A percentile compares a stretch with the other conserved stretches of the same genome.
phyloP scores from a whole-genome alignment of 2,888 invertebrate species.

The Chrysolina americana region DNA sequence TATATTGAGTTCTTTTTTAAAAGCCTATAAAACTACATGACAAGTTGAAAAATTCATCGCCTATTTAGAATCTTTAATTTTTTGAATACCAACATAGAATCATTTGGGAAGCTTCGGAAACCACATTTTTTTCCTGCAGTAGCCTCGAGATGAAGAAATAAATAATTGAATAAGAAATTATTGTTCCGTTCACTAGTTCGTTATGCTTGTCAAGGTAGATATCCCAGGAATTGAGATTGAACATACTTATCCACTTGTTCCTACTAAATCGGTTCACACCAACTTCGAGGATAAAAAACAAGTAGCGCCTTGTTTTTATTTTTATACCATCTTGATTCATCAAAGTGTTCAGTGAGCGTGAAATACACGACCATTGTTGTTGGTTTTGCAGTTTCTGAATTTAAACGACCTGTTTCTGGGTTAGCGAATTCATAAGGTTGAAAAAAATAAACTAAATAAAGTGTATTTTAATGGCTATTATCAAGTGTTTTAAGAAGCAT shows the following conservation, averaged over 20 bases:
- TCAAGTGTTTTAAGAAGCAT: neutral
- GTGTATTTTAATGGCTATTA: neutral
- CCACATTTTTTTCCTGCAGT: too few species aligned
- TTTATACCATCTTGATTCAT: slow-evolving; percentile 16
- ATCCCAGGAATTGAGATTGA: neutral
- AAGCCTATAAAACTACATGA: too few species aligned
- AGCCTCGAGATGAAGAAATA: too few species aligned
- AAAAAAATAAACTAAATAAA: too few species aligned
- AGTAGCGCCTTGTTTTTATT: slow-evolving; percentile 12
- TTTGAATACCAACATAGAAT: too few species aligned
- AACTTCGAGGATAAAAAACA: neutral
- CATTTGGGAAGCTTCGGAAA: too few species aligned
- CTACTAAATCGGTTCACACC: neutral
- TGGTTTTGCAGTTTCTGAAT: slow-evolving; percentile 37
- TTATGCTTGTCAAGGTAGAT: neutral
- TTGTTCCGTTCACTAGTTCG: neutral
- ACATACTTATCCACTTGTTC: neutral
- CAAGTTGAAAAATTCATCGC: too few species aligned
- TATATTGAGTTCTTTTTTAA: too few species aligned
- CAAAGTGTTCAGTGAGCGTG: slow-evolving; percentile 39
- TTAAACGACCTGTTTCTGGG: slow-evolving; percentile 35
- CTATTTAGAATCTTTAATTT: too few species aligned
- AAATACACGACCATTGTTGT: slow-evolving; percentile 44
- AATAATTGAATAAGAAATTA: too few species aligned
- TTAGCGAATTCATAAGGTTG: slow-evolving; percentile 32